Conservation (phyloP, 2,797 vertebrate species). For the Amniataba percoides region DNA sequence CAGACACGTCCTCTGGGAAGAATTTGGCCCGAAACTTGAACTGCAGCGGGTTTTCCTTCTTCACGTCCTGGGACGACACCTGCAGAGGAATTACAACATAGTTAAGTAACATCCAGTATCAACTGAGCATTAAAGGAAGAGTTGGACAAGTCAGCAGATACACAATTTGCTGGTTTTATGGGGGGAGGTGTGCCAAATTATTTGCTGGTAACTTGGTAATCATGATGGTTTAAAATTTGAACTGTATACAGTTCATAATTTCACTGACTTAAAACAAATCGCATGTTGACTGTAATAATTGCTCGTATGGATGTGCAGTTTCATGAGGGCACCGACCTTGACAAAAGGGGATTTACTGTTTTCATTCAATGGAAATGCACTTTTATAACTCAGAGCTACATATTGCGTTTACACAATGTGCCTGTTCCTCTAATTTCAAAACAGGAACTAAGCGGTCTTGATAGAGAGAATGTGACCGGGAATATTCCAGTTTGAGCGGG, state of each 20-base stretch:
- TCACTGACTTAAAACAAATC: background rate
- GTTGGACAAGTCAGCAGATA: background rate
- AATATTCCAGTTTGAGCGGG: conserved; percentile 66
- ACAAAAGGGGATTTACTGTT: conserved; percentile 27
- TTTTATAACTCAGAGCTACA: conserved; percentile 35
- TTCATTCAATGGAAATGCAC: conserved; percentile 37
- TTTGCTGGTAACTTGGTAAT: background rate
- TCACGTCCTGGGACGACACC: conserved; percentile 95
- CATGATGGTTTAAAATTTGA: background rate
- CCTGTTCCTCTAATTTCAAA: conserved; percentile 68
- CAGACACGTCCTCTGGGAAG: conserved; percentile 95
- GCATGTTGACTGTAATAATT: background rate
- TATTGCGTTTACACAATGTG: conserved; percentile 57
- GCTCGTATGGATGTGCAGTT: background rate
- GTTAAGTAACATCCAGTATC: background rate
- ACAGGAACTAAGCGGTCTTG: conserved; percentile 68
- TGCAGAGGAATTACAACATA: conserved; percentile 60
- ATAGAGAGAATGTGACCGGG: conserved; percentile 60
- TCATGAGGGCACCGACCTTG: background rate
- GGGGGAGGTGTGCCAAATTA: background rate
- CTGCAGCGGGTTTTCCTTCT: conserved; percentile 94
- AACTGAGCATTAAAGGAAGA: background rate
- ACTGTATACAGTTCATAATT: background rate
- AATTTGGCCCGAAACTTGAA: conserved; percentile 97
- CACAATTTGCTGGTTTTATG: background rate